These are phyloP conservation scores for Shinisaurus crocodilurus DNA, from an alignment of 2,113 vertebrate species.

Conservation along the genomic window DNA sequence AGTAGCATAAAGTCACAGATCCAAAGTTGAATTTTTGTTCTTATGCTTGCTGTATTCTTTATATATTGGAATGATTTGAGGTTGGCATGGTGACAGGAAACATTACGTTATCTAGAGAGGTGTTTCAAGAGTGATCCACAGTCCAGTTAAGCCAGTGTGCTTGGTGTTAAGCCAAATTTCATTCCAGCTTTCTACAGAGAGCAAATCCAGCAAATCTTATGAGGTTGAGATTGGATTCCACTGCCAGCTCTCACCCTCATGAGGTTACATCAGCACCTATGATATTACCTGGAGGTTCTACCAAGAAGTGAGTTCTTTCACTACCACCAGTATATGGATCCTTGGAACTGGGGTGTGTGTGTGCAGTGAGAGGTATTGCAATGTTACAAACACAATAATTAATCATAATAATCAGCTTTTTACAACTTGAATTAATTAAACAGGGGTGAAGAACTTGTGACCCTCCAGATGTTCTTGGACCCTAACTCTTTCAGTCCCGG, in stretches of 20 bases:
- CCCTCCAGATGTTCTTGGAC: background rate
- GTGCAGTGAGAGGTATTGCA: too few relatives aligned
- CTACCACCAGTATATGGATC: background rate
- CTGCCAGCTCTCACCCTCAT: background rate
- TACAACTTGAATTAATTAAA: too few relatives aligned
- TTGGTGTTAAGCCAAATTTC: background rate
- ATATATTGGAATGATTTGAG: slow-evolving; percentile 17
- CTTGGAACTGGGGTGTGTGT: too few relatives aligned
- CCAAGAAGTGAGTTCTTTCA: background rate
- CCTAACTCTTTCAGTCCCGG: background rate
- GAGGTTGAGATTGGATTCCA: background rate
- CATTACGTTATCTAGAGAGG: background rate
- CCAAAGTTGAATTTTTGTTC: background rate
- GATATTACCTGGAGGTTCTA: background rate
- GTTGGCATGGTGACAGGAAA: background rate
- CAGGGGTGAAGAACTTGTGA: background rate
- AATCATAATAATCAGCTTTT: too few relatives aligned
- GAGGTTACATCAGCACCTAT: background rate
- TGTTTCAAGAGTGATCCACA: background rate
- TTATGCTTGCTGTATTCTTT: slow-evolving; percentile 10
- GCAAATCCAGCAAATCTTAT: background rate
- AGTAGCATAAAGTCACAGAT: background rate
- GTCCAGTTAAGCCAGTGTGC: background rate
- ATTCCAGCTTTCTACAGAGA: background rate
- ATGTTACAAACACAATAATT: too few relatives aligned